Conservation (phyloP, 2,797 vertebrate species). For the Pterois miles region DNA sequence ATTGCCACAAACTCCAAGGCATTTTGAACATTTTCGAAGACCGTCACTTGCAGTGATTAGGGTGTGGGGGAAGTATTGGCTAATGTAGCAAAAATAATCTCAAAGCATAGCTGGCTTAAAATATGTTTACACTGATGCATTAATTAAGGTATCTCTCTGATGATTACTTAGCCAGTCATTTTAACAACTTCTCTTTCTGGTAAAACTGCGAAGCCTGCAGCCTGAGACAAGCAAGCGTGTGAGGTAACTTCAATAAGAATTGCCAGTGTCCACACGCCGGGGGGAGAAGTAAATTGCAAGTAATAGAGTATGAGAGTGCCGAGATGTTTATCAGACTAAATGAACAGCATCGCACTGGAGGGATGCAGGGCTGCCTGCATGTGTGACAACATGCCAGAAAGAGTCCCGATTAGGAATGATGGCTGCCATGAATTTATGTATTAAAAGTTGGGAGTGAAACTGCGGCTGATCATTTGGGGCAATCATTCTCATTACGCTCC, state of each 20-base stretch:
- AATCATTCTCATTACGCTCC: constrained; percentile 45
- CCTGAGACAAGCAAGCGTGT: constrained; percentile 36
- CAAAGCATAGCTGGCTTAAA: constrained; percentile 56
- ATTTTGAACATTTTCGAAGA: constrained; percentile 26
- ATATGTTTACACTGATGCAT: constrained; percentile 65
- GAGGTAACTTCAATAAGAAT: constrained; percentile 70
- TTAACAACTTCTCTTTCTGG: constrained; percentile 59
- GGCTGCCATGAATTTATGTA: constrained; percentile 61
- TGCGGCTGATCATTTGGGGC: constrained; percentile 41
- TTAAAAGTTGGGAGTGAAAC: constrained; percentile 46
- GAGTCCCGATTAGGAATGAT: constrained; percentile 43
- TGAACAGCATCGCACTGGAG: constrained; percentile 63
- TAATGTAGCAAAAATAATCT: constrained; percentile 47
- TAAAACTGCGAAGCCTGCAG: constrained; percentile 48
- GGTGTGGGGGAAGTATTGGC: background rate
- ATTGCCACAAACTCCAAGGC: background rate
- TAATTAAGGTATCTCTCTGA: constrained; percentile 69
- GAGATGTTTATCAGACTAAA: constrained; percentile 76
- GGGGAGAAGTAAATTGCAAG: constrained; percentile 74
- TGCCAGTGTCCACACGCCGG: constrained; percentile 63
- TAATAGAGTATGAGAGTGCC: constrained; percentile 69
- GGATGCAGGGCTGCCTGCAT: constrained; percentile 27
- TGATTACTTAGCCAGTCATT: constrained; percentile 65
- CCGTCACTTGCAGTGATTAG: constrained; percentile 32
- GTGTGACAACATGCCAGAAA: constrained; percentile 65